phyloP scores from a whole-genome alignment of 35 echinoderm and acorn worm genomes.

The Acanthaster planci region DNA sequence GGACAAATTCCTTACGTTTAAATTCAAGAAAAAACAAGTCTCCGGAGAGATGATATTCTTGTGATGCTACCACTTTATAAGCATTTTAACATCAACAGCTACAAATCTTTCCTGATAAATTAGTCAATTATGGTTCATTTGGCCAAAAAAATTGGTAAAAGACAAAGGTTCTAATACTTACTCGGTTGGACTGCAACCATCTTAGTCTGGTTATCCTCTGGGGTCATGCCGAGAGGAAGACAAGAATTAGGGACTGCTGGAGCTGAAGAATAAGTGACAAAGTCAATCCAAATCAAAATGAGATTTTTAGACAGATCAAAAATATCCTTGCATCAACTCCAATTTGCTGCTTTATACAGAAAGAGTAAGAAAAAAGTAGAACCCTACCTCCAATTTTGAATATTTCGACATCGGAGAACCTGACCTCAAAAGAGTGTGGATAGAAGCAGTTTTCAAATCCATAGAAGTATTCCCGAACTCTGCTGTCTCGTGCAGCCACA shows the following conservation, averaged over 20 bases:
- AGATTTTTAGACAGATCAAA: neutral
- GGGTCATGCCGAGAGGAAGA: constrained; percentile 94
- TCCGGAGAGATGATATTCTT: neutral
- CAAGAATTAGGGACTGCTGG: constrained; percentile 96
- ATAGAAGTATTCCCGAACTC: constrained; percentile 92
- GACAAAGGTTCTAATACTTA: constrained; percentile 33
- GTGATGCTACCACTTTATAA: too few relatives aligned
- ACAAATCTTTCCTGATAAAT: too few relatives aligned
- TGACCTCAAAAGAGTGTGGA: constrained; percentile 90
- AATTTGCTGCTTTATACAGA: neutral
- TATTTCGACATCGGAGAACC: constrained; percentile 86
- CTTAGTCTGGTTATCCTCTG: constrained; percentile 98
- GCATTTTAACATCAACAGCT: too few relatives aligned
- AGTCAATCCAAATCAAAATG: neutral
- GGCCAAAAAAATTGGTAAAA: neutral
- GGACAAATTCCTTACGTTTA: neutral
- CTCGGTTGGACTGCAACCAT: constrained; percentile 89
- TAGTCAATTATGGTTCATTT: too few relatives aligned
- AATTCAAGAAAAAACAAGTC: neutral
- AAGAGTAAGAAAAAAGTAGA: neutral
- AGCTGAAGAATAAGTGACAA: constrained; percentile 45
- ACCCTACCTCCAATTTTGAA: constrained; percentile 94
- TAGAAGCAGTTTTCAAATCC: constrained; percentile 73
- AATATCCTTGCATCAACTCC: neutral
- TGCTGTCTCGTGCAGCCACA: constrained; percentile 64